Conservation (phyloP, 2,113 vertebrate species). For the Connochaetes taurinus region DNA sequence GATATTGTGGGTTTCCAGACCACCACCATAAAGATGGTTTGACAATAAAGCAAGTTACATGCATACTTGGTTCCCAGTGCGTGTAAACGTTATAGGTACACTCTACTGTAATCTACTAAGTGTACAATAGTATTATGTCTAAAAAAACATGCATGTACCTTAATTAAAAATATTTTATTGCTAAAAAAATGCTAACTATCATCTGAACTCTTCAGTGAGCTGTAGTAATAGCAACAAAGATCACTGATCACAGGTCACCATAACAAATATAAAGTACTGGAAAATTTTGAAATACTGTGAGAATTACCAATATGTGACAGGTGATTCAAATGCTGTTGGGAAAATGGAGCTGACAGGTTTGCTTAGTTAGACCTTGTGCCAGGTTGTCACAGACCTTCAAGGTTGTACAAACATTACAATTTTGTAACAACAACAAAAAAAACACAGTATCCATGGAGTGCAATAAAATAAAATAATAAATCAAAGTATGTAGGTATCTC, state of each 20-base stretch:
- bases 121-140: background rate
- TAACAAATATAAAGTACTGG: background rate
- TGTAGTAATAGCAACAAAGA: background rate
- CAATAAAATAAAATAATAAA: background rate
- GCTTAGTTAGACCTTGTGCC: background rate
- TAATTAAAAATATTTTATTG: background rate
- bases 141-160: background rate
- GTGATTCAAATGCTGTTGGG: background rate
- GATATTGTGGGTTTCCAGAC: background rate
- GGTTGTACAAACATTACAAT: background rate
- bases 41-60: background rate
- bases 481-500: background rate
- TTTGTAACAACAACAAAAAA: background rate
- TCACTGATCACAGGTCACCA: background rate
- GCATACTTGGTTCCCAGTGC: background rate
- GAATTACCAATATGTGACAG: background rate
- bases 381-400: background rate
- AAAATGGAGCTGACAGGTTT: background rate
- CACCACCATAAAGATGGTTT: background rate
- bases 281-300: background rate
- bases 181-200: background rate
- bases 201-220: background rate
- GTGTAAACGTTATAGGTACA: background rate
- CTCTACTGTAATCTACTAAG: background rate
- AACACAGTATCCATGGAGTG: background rate